Percentiles rank a stretch among this genome's conserved stretches.
Evolutionary conservation across 2,797 vertebrate genomes (phyloP).

Genomic region (Halcyon badia): DNA sequence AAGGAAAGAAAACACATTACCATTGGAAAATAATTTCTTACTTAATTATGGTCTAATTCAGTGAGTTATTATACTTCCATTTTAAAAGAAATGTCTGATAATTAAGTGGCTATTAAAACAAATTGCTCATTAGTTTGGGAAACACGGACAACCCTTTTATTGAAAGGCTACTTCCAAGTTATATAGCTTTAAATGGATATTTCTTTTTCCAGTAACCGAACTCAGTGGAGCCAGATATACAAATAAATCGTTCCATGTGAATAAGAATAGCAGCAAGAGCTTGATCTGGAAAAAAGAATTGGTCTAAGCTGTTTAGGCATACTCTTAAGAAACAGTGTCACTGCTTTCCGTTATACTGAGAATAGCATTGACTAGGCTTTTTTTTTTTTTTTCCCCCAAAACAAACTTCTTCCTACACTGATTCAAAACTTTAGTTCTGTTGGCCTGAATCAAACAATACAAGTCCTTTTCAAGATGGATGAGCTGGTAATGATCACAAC

Average conservation of each 20-base stretch:
- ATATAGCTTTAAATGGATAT: neutral
- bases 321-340: neutral
- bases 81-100: neutral
- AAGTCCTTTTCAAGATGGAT: neutral
- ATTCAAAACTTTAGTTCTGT: neutral
- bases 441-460: neutral
- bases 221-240: neutral
- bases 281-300: neutral
- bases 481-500: neutral
- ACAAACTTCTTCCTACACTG: neutral
- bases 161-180: neutral
- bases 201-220: neutral
- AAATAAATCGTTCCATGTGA: neutral
- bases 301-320: neutral
- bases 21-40: neutral
- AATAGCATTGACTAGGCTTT: neutral
- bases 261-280: neutral
- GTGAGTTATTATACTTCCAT: neutral
- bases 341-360: neutral
- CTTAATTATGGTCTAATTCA: constrained; percentile 7
- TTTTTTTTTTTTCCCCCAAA: fast-evolving
- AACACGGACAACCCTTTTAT: neutral
- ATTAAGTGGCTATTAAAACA: constrained; percentile 26
- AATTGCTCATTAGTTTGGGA: constrained; percentile 8
- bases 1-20: neutral